Evolutionary conservation across 35 echinoderm and acorn worm genomes (phyloP).

Genomic region (Apostichopus californicus): DNA sequence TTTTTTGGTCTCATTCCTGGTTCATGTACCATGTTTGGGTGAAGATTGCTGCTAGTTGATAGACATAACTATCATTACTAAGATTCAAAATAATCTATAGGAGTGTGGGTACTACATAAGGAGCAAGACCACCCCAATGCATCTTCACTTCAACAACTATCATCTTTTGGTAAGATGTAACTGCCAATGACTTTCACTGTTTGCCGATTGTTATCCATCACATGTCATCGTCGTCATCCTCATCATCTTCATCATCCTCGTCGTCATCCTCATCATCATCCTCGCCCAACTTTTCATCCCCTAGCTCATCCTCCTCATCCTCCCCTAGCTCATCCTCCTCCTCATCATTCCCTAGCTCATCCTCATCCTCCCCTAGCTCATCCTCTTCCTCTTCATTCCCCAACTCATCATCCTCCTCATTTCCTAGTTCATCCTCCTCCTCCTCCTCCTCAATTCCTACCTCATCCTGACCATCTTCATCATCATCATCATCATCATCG

Average conservation of each 20-base stretch:
- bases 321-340: conserved; percentile 17
- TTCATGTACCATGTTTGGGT: no score
- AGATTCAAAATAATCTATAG: no score
- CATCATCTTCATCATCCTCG: background rate
- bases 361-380: conserved; percentile 26
- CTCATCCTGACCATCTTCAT: conserved; percentile 21
- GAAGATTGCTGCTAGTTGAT: no score
- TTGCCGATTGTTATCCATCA: background rate
- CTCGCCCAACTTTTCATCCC: background rate
- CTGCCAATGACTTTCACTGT: no score
- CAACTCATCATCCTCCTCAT: conserved; percentile 24
- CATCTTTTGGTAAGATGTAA: no score
- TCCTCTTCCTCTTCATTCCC: conserved; percentile 17
- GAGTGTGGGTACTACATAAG: no score
- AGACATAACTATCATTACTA: no score
- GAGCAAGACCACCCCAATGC: no score
- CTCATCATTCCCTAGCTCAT: conserved; percentile 42
- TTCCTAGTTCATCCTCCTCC: conserved; percentile 25
- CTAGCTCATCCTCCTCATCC: conserved; percentile 53
- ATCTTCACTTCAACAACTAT: no score
- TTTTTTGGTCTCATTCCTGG: no score
- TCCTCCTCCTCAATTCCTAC: conserved; percentile 5
- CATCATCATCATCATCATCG: conserved; percentile 6
- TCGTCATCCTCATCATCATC: conserved; percentile 37
- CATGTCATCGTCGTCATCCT: conserved; percentile 2